Evolutionary conservation across 2,888 invertebrate genomes (phyloP).

Genomic region (Eupithecia tripunctaria): DNA sequence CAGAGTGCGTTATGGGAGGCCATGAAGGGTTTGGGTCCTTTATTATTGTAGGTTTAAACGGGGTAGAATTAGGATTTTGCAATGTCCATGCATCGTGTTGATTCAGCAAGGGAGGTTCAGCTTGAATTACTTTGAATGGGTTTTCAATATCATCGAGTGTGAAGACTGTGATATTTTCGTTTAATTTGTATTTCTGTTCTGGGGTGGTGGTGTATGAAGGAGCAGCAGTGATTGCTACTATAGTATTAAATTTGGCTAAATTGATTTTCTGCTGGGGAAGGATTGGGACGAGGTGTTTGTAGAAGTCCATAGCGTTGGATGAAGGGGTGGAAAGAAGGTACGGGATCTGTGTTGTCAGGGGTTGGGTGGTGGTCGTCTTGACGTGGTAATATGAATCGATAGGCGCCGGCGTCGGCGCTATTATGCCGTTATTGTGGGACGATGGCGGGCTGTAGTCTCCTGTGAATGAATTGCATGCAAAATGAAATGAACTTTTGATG

Average conservation of each 20-base stretch:
- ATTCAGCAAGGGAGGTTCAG: constrained; percentile 50
- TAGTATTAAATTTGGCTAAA: neutral
- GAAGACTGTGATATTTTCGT: constrained; percentile 63
- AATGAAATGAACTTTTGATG: constrained; percentile 21
- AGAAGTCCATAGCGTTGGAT: constrained; percentile 60
- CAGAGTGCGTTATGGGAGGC: constrained; percentile 24
- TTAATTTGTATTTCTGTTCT: constrained; percentile 23
- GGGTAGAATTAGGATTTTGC: constrained; percentile 22
- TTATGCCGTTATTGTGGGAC: constrained; percentile 52
- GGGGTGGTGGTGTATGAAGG: neutral
- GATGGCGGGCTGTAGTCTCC: constrained; percentile 57
- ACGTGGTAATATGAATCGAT: constrained; percentile 61
- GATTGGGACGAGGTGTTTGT: constrained; percentile 59
- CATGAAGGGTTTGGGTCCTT: neutral
- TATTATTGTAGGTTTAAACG: constrained; percentile 17
- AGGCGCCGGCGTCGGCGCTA: constrained; percentile 48
- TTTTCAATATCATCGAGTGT: constrained; percentile 56
- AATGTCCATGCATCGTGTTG: constrained; percentile 45
- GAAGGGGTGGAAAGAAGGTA: constrained; percentile 46
- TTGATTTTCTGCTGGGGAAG: constrained; percentile 58
- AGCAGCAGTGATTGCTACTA: neutral
- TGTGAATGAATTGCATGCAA: constrained; percentile 62
- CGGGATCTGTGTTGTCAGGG: constrained; percentile 51
- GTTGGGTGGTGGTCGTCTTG: constrained; percentile 62
- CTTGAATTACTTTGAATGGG: constrained; percentile 58